A percentile compares a stretch with the other conserved stretches of the same genome.
Conservation (phyloP, 1,140 invertebrate genomes). For the Pseudobourletiella spinata region DNA sequence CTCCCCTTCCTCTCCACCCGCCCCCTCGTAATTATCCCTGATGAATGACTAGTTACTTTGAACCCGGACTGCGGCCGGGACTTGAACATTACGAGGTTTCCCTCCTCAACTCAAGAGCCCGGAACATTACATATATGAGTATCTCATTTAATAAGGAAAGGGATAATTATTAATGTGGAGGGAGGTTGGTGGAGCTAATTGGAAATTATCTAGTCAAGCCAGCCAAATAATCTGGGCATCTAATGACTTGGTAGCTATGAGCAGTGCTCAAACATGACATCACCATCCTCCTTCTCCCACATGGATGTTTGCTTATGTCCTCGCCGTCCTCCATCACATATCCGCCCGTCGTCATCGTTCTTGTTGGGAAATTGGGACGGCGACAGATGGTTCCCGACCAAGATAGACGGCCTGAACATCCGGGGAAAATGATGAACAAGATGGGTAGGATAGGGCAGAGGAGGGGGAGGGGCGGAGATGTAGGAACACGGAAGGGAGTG, state of each 20-base stretch:
- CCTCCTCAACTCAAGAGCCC: background rate
- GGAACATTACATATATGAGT: background rate
- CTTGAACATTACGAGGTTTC: background rate
- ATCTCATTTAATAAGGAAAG: background rate
- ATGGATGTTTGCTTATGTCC: background rate
- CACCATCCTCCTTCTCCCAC: background rate
- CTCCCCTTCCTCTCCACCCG: background rate
- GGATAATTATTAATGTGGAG: background rate
- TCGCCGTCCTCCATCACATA: background rate
- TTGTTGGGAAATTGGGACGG: too few species aligned
- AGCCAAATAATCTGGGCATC: conserved; percentile 1
- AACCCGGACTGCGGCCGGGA: background rate
- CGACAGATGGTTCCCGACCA: too few species aligned
- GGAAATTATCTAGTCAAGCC: conserved; percentile 8
- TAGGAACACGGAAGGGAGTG: too few species aligned
- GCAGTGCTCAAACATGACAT: background rate
- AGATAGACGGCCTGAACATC: too few species aligned
- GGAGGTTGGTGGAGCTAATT: background rate
- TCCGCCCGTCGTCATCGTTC: too few species aligned
- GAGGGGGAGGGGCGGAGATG: too few species aligned
- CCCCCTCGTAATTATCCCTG: background rate
- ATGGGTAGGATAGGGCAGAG: background rate
- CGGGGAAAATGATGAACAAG: too few species aligned
- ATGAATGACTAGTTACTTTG: background rate
- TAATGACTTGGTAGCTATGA: background rate